Evolutionary conservation across 2,888 invertebrate species (phyloP).

Genomic region (Choreutis nemorana): DNA sequence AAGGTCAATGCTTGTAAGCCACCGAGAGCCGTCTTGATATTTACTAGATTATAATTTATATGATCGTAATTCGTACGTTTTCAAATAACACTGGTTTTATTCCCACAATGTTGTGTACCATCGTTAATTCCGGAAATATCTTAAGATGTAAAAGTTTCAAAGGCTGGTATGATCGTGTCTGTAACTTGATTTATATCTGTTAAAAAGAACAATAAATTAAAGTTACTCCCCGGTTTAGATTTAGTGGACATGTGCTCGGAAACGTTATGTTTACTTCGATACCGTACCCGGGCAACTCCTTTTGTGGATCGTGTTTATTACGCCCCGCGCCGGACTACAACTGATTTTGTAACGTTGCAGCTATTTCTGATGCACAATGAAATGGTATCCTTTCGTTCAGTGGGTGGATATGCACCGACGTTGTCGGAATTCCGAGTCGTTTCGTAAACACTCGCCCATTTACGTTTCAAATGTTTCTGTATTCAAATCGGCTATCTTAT

Average conservation of each 20-base stretch:
- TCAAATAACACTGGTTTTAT: conserved; percentile 5
- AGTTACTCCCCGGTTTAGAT: too few relatives aligned
- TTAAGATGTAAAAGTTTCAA: too few relatives aligned
- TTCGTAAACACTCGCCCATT: conserved; percentile 22
- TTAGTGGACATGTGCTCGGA: conserved; percentile 40
- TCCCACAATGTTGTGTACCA: conserved; percentile 7
- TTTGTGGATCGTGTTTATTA: conserved; percentile 40
- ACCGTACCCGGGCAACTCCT: conserved; percentile 45
- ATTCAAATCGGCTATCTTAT: too few relatives aligned
- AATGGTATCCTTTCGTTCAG: conserved; percentile 25
- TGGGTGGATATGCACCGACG: conserved; percentile 22
- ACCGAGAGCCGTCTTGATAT: too few relatives aligned
- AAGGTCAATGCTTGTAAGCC: conserved; percentile 15
- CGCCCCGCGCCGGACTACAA: conserved; percentile 33
- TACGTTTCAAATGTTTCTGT: conserved; percentile 19
- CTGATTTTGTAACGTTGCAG: conserved; percentile 39
- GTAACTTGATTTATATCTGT: too few relatives aligned
- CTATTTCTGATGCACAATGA: conserved; percentile 39
- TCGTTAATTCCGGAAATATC: too few relatives aligned
- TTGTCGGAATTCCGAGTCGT: conserved; percentile 14
- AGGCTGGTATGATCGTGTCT: too few relatives aligned
- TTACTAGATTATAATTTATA: too few relatives aligned
- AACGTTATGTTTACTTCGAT: conserved; percentile 46
- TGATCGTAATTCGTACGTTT: too few relatives aligned
- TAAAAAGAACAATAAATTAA: conserved; percentile 14